Evolutionary conservation across 1,140 invertebrate species (phyloP).

Genomic region (Reticulitermes speratus): DNA sequence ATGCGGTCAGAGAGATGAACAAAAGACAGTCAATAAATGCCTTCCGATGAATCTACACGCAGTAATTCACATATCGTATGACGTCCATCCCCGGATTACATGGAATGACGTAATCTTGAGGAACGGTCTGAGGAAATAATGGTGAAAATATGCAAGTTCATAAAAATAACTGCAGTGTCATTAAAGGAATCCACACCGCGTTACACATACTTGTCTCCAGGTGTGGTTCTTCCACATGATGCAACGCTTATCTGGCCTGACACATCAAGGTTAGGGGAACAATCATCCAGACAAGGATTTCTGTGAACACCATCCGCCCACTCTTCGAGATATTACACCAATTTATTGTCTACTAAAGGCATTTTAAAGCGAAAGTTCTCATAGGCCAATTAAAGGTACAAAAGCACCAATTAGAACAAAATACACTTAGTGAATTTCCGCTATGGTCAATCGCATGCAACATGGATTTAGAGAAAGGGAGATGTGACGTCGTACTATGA

Average conservation of each 20-base stretch:
- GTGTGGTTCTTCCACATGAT: neutral
- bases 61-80: no score
- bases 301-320: neutral
- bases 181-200: neutral
- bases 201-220: neutral
- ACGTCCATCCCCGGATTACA: no score
- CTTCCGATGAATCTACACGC: no score
- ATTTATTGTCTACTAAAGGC: neutral
- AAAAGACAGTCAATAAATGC: no score
- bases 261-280: neutral
- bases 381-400: neutral
- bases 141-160: neutral
- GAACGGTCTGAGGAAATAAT: neutral
- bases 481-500: no score
- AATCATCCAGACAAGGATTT: neutral
- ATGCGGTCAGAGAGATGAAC: no score
- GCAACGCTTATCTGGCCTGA: neutral
- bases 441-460: no score
- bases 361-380: neutral
- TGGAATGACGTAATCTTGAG: neutral
- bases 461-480: no score
- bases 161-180: no score
- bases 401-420: no score
- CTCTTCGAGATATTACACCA: neutral
- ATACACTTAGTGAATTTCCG: no score